A percentile compares a stretch with the other conserved stretches of the same genome.
Evolutionary conservation across 2,113 vertebrate species (phyloP).

Genomic region (Apteryx mantelli): DNA sequence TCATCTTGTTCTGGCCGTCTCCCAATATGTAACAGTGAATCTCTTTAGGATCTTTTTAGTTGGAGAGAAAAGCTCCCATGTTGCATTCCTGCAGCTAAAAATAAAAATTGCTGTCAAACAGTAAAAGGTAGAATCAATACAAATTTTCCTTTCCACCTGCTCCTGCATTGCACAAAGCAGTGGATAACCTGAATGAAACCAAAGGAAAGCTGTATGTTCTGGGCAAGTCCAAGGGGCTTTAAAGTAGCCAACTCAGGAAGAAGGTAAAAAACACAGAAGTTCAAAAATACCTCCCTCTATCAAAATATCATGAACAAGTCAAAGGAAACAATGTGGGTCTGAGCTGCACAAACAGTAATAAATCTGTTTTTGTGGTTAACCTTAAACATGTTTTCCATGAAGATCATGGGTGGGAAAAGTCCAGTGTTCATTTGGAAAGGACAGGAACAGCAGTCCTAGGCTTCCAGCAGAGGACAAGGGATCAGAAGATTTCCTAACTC

Average conservation of each 20-base stretch:
- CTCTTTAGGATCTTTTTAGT: neutral
- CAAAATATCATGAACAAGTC: neutral
- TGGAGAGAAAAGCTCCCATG: neutral
- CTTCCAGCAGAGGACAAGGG: neutral
- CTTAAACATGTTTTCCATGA: neutral
- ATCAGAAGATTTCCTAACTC: neutral
- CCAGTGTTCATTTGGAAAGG: neutral
- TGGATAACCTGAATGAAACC: neutral
- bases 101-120: neutral
- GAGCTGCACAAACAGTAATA: neutral
- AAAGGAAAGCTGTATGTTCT: rapidly evolving
- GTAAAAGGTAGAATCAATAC: neutral
- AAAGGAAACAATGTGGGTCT: neutral
- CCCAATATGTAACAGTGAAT: neutral
- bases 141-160: neutral
- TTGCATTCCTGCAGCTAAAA: neutral
- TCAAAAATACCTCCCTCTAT: neutral
- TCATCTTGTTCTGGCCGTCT: neutral
- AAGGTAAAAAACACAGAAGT: neutral
- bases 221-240: neutral
- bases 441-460: neutral
- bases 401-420: neutral
- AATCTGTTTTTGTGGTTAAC: neutral
- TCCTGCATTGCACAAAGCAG: neutral
- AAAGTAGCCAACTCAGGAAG: neutral